Conservation (phyloP, 2,113 vertebrate species). For the Crypturellus undulatus region DNA sequence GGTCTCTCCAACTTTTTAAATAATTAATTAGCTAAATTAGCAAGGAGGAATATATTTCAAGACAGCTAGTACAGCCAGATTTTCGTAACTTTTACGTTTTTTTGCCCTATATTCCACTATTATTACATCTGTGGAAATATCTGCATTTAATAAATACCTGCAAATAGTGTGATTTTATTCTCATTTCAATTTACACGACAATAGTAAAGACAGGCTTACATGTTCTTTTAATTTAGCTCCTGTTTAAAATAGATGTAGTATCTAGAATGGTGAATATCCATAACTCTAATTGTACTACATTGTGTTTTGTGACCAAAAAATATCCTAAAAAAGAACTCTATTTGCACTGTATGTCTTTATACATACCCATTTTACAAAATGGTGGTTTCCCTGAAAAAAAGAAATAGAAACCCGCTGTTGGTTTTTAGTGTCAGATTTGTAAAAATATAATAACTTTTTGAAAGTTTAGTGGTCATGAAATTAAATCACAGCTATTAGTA, state of each 20-base stretch:
- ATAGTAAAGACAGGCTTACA: neutral
- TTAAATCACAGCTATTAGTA: neutral
- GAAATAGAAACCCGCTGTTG: neutral
- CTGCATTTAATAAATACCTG: neutral
- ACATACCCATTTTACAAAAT: neutral
- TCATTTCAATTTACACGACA: neutral
- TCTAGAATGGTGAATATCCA: neutral
- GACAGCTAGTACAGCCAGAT: neutral
- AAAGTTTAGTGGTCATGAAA: neutral
- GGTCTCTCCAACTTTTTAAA: neutral
- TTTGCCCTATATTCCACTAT: neutral
- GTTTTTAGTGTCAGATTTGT: neutral
- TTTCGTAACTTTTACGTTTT: neutral
- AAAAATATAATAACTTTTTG: neutral
- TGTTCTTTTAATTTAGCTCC: neutral
- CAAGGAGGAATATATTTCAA: neutral
- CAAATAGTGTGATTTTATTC: neutral
- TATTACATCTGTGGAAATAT: neutral
- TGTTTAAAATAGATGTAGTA: neutral
- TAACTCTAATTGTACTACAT: neutral
- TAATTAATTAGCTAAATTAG: neutral
- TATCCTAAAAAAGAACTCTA: neutral
- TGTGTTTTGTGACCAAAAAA: conserved; percentile 15
- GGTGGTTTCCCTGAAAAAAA: neutral
- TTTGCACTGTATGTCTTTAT: neutral